Evolutionary conservation across 2,888 invertebrate genomes (phyloP).

Genomic region (Drosophila pseudotalamancana): DNA sequence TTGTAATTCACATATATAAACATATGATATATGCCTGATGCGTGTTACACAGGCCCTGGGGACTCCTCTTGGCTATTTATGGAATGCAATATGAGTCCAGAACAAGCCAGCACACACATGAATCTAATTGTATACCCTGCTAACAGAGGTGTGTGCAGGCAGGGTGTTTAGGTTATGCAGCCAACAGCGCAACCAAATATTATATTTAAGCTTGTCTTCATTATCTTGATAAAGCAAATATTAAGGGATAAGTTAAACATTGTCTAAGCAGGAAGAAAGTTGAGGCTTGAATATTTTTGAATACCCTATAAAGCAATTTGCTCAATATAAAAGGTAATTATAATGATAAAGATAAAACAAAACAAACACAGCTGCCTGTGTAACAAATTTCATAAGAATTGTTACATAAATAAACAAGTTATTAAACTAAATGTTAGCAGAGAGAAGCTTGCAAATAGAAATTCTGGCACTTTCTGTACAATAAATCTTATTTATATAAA

Average conservation of each 20-base stretch:
- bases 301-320: neutral
- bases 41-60: constrained; percentile 6
- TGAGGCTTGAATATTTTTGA: neutral
- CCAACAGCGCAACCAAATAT: too few relatives aligned
- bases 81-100: constrained; percentile 15
- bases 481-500: too few relatives aligned
- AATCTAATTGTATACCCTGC: neutral
- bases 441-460: neutral
- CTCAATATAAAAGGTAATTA: neutral
- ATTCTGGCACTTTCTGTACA: neutral
- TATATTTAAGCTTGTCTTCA: too few relatives aligned
- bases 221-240: neutral
- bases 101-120: neutral
- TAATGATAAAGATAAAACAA: neutral
- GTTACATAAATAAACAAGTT: neutral
- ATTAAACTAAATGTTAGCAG: neutral
- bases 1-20: neutral
- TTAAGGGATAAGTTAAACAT: fast-evolving
- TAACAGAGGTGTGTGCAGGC: neutral
- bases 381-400: neutral
- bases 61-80: constrained; percentile 27
- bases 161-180: neutral
- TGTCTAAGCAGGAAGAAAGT: neutral
- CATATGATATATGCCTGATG: neutral
- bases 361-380: neutral